Conservation (phyloP, 2,888 invertebrate species). For the Drosophila hamatofila region DNA sequence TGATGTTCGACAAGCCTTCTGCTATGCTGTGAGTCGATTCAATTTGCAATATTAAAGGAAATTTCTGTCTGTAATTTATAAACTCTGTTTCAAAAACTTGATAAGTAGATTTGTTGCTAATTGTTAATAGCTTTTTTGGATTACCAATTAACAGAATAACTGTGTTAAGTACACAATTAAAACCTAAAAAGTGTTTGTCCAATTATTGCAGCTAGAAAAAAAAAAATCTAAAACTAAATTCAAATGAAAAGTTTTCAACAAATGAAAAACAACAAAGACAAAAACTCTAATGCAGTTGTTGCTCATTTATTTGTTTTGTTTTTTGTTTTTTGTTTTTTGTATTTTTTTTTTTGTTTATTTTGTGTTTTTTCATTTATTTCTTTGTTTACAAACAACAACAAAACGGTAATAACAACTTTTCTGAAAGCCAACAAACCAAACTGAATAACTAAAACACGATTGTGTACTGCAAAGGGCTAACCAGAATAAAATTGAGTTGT, state of each 20-base stretch:
- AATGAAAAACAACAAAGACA: constrained; percentile 10
- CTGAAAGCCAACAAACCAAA: constrained; percentile 21
- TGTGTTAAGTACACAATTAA: constrained; percentile 7
- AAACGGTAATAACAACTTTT: constrained; percentile 24
- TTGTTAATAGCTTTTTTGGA: constrained; percentile 18
- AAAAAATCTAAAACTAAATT: constrained; percentile 8
- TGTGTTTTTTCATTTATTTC: not conserved
- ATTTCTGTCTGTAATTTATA: no score
- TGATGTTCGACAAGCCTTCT: not conserved
- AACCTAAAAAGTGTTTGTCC: constrained; percentile 19
- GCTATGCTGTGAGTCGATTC: not conserved
- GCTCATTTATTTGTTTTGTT: constrained; percentile 12
- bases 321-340: not conserved
- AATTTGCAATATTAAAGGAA: not conserved
- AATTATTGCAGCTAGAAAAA: constrained; percentile 26
- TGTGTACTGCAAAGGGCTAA: constrained; percentile 8
- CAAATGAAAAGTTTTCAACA: constrained; percentile 24
- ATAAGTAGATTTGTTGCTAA: not conserved
- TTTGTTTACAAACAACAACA: constrained; percentile 26
- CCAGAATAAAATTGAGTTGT: not conserved
- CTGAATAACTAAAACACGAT: constrained; percentile 13
- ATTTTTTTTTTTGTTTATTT: constrained; percentile 10
- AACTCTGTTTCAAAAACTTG: not conserved
- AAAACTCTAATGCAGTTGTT: constrained; percentile 14
- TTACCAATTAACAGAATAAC: constrained; percentile 19